Evolutionary conservation across 2,113 vertebrate genomes (phyloP), one percentile per base, ranked within the genome.

Genomic region (Nerophis ophidion): DNA sequence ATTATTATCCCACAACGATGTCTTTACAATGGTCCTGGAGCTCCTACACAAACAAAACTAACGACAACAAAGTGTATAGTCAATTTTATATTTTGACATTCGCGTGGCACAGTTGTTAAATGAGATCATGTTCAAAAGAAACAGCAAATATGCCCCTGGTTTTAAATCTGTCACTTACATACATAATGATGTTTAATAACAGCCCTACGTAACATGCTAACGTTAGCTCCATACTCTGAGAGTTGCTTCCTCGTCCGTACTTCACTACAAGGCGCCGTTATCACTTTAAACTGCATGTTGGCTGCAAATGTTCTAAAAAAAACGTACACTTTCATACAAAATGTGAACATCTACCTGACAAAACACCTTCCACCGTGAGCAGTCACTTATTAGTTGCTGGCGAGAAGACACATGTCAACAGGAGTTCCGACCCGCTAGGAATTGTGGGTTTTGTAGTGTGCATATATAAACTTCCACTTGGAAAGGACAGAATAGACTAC

Each of bases 1-100:
- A 99, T 98, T 45, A 84, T 82, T 86, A 59, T 87, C 3, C 11
- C 12, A 8, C 13, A 35, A 11, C 15, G 8, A 84, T 84, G 66
- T 90, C 85, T 82, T 87, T 83, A 88, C 85, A 76, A 74, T 68
- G 80, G 66, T 16, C 34, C 7, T 4, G 16, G 13, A 2, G 14
- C 14, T 19, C 50, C 5, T 33, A 1, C 15, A 40, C n/a, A 9
- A 17, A 46, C 19, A 46, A 33, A 48, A 16, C 11, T 19, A 56
- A 8, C 15, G 15, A 65, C 1, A 62, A 56, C 11, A 65, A 5
- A 62, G 0, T 47, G 1, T 51, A 50, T 8, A 51, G 15, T 54
- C 15, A 26, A 26, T 26, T 26, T 26, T 26, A 26, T 2, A 38
- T 14, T 7, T 46, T 33, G 42, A 11, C 14, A 6, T 6, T 56